Evolutionary conservation across 2,888 invertebrate species (phyloP), one percentile per base, ranked within the genome.

Genomic region (Pseudococcus viburni): DNA sequence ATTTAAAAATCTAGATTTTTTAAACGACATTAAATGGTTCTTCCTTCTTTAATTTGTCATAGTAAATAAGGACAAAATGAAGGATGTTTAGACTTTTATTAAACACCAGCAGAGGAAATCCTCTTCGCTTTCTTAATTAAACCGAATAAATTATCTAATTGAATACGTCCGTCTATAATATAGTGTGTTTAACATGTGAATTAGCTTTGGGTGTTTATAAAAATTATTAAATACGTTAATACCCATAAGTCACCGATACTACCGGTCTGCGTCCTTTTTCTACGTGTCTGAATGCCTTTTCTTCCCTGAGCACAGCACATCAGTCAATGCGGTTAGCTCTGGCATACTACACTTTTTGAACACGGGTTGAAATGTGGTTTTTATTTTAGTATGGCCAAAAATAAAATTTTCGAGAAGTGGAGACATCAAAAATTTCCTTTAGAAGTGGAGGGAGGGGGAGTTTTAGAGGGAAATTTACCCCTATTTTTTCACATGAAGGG

Each of bases 91-190:
- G 86, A 87, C 86, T 87, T 87, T 87, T 87, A 87, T 87, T 87
- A 87, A 87, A 87, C 86, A 87, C 86, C 86, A 87, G 77, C 86
- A 87, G 86, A 87, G 86, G 86, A 87, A 87, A 87, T 87, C 86
- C 86, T 87, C 86, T 77, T 87, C 86, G 86, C 86, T 73, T 87
- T 87, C 77, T 87, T 87, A 87, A 87, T 87, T 87, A 87, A 87
- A 87, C 86, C 86, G 73, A 87, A 87, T 87, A 87, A 87, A 87
- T 87, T 87, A 87, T 87, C 86, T 87, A 87, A 87, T 87, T 87
- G 86, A 87, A 87, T 87, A 87, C 86, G 86, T 87, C 86, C 86
- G 86, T 87, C 86, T 73, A 73, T 42, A 42, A 73, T 87, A 48
- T 22, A 51, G 84, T 26, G 84, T 19, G 26, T 84, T 51, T 46